These are phyloP conservation scores for Notothenia coriiceps DNA, from an alignment of 2,113 vertebrate genomes.

Conservation along the genomic window DNA sequence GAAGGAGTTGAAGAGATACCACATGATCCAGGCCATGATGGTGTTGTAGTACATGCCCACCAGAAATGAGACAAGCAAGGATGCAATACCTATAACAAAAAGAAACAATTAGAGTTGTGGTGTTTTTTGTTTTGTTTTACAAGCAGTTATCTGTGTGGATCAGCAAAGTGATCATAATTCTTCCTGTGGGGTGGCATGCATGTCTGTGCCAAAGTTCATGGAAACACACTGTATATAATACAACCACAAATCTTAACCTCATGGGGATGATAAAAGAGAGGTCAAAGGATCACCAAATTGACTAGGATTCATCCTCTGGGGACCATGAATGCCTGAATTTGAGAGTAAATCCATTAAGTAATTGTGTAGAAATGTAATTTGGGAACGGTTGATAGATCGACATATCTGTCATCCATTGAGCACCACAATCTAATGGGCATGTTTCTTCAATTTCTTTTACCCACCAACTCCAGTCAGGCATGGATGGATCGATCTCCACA, in stretches of 20 bases:
- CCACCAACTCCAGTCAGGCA: constrained; percentile 91
- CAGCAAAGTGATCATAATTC: neutral
- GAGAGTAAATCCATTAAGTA: neutral
- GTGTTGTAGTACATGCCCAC: constrained; percentile 96
- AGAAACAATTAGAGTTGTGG: neutral
- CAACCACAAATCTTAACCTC: neutral
- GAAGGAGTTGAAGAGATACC: constrained; percentile 99
- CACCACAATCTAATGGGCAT: neutral
- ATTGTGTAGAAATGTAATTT: neutral
- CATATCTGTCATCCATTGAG: neutral
- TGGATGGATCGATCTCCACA: constrained; percentile 92
- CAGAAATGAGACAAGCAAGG: constrained; percentile 90
- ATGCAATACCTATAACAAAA: constrained; percentile 86
- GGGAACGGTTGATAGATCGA: neutral
- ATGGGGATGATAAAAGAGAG: neutral
- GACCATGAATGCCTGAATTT: neutral
- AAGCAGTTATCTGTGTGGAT: neutral
- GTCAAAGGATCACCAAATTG: too few species aligned
- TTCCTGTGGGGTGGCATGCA: neutral
- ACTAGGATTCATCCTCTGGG: neutral
- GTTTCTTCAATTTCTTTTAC: constrained; percentile 46
- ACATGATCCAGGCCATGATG: constrained; percentile 96
- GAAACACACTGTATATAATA: too few species aligned
- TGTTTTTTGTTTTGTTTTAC: neutral
- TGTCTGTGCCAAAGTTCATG: neutral